Evolutionary conservation across 1,140 invertebrate genomes (phyloP), one percentile per base, ranked within the genome.

Genomic region (Lanistes nyassanus): DNA sequence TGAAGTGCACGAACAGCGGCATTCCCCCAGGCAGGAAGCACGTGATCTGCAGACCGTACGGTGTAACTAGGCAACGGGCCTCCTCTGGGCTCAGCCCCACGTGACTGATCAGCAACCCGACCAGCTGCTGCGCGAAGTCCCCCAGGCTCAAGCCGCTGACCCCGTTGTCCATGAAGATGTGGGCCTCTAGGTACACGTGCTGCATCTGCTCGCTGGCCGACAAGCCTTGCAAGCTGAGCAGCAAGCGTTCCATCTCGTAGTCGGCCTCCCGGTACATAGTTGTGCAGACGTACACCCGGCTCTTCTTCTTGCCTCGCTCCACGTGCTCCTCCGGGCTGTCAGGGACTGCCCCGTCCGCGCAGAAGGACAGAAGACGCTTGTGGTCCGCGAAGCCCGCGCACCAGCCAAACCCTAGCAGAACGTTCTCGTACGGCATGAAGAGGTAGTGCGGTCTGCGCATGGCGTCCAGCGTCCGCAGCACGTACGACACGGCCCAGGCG

Each of bases 161-260:
- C 6, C 85, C 85, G 64, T 85, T 87, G 58, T 87, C 85, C 74
- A 87, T 80, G 65, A 87, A 87, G 26, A 87, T 81, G 64, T 87
- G 83, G 19, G 84, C 83, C 60, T 87, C 83, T 0, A 87, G 64
- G 34, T 77, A 65, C 36, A 83, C 65, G 34, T 68, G 51, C 29
- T 77, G 67, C 16, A 84, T 73, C 31, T 66, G 51, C 26, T 78
- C 60, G 29, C 80, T 77, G 19, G 58, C 53, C 0, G 80, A 81
- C 36, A 85, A 9, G 23, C 72, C 69, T 53, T 78, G 67, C 19
- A 85, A 51, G 56, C 84, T 85, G 19, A 72, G 4, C 6, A 85
- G 65, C 4, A 85, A 75, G 53, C 84, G 39, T 34, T 80, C 80
- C 83, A 84, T 85, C 76, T 85, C 84, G 37, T 82, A 82, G 60